Evolutionary conservation across 2,797 vertebrate species (phyloP).

Genomic region (Microctenopoma steveboyesi): DNA sequence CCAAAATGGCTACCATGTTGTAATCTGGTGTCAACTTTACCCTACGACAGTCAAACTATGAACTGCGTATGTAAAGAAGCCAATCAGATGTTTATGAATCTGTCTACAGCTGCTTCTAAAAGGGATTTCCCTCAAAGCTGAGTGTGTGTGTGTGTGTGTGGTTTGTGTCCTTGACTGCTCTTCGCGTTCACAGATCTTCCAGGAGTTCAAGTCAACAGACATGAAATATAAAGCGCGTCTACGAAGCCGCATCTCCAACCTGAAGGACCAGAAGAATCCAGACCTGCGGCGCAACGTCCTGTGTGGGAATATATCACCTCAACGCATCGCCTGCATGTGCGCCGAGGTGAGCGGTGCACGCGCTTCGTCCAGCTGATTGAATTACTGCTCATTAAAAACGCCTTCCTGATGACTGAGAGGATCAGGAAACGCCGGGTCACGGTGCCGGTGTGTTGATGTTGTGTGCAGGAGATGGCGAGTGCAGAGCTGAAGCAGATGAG

Average conservation of each 20-base stretch:
- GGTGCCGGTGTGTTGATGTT: neutral
- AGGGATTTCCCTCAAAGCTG: neutral
- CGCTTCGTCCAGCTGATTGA: fast-evolving
- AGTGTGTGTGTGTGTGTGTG: neutral
- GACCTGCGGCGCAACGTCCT: slow-evolving; percentile 91
- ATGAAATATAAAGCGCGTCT: slow-evolving; percentile 94
- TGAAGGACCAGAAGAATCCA: slow-evolving; percentile 96
- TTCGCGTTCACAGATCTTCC: slow-evolving; percentile 86
- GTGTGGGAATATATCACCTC: slow-evolving; percentile 87
- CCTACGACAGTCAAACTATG: too few relatives aligned
- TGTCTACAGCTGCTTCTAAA: too few relatives aligned
- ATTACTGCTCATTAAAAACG: too few relatives aligned
- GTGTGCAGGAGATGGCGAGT: slow-evolving; percentile 93
- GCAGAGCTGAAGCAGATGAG: slow-evolving; percentile 95
- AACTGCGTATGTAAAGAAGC: too few relatives aligned
- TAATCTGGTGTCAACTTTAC: too few relatives aligned
- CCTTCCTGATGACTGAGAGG: too few relatives aligned
- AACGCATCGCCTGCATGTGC: slow-evolving; percentile 91
- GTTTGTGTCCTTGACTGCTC: slow-evolving; percentile 64
- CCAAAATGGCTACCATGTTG: too few relatives aligned
- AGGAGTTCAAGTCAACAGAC: slow-evolving; percentile 92
- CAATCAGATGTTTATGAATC: too few relatives aligned
- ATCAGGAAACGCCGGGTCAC: too few relatives aligned
- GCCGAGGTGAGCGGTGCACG: slow-evolving; percentile 84
- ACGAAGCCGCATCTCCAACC: slow-evolving; percentile 94